Evolutionary conservation across 2,797 vertebrate genomes (phyloP), one percentile per base, ranked within the genome.

Genomic region (Acanthurus tractus): DNA sequence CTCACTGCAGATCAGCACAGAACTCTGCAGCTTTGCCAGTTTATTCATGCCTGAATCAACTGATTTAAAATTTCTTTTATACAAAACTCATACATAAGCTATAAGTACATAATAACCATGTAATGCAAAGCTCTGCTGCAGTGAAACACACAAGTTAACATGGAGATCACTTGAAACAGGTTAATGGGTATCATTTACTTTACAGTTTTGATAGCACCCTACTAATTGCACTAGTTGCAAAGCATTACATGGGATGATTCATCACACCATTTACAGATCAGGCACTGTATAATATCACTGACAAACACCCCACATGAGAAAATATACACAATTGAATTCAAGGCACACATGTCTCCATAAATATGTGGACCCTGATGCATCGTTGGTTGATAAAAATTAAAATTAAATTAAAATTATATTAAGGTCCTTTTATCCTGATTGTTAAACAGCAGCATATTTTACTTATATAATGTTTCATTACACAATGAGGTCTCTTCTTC

Each of bases 331-430:
- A 20, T 20, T 22, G 5, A 8, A 58, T 40, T 20, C 56, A 20
- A 38, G 34, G 29, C 36, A 40, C 56, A 20, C 34, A 2, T 57
- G 55, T 34, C 17, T 57, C 29, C 10, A 18, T 23, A 1, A 50
- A 14, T 42, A 20, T 23, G 29, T 36, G 6, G 17, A 53, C 18
- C 9, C 20, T 52, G 5, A n/a, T 59, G 12, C 23, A n/a, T 22
- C 13, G 12, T 42, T 23, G 1, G 22, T 56, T 25, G 25, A 63
- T 64, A 11, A 52, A 65, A 59, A 34, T 34, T 7, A 53, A 52
- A 56, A n/a, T n/a, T n/a, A n/a, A n/a, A n/a, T n/a, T n/a, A 52
- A 65, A 59, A 34, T 34, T 7, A 53, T 44, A 56, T 57, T 9
- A 50, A 46, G 6, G 36, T 25, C 53, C 25, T 55, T 55, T 11